Evolutionary conservation across 2,797 vertebrate species (phyloP), one percentile per base, ranked within the genome.

Genomic region (Brotula barbata): DNA sequence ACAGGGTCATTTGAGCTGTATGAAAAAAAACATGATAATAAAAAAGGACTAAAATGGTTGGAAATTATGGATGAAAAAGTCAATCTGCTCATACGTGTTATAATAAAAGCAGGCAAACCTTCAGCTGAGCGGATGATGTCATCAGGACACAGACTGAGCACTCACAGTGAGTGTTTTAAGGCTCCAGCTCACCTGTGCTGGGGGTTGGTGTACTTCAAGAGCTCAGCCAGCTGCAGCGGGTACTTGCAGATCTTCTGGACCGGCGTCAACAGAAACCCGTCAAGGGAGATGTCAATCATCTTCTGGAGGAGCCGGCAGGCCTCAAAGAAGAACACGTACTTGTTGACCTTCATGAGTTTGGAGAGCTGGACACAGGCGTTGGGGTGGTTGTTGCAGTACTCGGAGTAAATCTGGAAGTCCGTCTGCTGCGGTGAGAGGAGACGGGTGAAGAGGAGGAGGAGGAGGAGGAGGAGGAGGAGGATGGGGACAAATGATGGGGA

Each of bases 181-280:
- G 25, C 25, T 28, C 25, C 25, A 3, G 1, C 42, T 62, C 75
- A 95, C 94, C 95, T 95, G 89, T 98, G 95, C 66, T 96, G 94
- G 20, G 96, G 95, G 74, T 92, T 96, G 40, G 97, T 98, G 82
- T 99, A 97, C 65, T 98, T 98, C 60, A 98, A 94, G 72, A 99
- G 91, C 66, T 98, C 95, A 0, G 95, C 96, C 79, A 99, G 88
- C 58, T 99, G 97, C 64, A 98, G 87, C 0, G 95, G 96, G 34
- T 98, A 97, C 75, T 98, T 98, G 93, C 97, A 99, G 90, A 99
- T 99, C 85, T 98, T 98, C 88, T 98, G 96, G 62, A 98, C 96
- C 0, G 96, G 96, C 0, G 95, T 98, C 70, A 99, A 93, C 80
- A 98, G 87, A 84, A 99, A 99, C 7, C 96, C 95, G 0, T 98